Percentiles rank a stretch among this genome's conserved stretches.
Evolutionary conservation across 2,113 vertebrate species (phyloP).

Genomic region (Hemibagrus wyckioides): DNA sequence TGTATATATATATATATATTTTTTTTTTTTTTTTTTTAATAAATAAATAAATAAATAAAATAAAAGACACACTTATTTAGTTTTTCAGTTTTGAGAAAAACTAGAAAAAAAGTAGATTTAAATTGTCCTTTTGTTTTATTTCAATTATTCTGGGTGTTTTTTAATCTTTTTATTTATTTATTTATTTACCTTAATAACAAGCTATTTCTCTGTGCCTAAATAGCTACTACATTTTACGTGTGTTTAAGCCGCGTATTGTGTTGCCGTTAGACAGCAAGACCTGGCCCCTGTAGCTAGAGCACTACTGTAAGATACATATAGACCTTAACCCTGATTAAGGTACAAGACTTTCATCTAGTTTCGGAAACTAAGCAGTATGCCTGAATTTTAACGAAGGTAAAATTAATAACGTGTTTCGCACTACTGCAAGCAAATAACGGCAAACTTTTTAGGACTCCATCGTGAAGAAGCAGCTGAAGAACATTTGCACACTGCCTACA

Average conservation of each 20-base stretch:
- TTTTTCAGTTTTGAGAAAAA: background rate
- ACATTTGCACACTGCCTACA: background rate
- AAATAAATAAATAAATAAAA: too few species aligned
- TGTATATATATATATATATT: background rate
- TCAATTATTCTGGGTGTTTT: background rate
- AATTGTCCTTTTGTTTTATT: background rate
- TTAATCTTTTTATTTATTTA: background rate
- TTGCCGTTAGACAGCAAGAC: background rate
- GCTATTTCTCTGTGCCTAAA: background rate
- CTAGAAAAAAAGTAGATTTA: background rate
- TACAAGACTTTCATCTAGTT: background rate
- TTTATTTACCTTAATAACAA: background rate
- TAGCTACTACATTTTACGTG: background rate
- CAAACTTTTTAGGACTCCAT: background rate
- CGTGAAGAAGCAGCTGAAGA: conserved; percentile 18
- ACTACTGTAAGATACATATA: background rate
- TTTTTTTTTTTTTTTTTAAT: background rate
- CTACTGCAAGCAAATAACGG: background rate
- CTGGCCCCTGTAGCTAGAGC: background rate
- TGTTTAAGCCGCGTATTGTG: background rate
- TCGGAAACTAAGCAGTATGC: too few species aligned
- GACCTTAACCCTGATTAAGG: background rate
- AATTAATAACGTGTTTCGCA: background rate
- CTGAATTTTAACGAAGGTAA: background rate
- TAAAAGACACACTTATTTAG: too few species aligned